phyloP scores from a whole-genome alignment of 1,140 invertebrate genomes.

The Plodia interpunctella region DNA sequence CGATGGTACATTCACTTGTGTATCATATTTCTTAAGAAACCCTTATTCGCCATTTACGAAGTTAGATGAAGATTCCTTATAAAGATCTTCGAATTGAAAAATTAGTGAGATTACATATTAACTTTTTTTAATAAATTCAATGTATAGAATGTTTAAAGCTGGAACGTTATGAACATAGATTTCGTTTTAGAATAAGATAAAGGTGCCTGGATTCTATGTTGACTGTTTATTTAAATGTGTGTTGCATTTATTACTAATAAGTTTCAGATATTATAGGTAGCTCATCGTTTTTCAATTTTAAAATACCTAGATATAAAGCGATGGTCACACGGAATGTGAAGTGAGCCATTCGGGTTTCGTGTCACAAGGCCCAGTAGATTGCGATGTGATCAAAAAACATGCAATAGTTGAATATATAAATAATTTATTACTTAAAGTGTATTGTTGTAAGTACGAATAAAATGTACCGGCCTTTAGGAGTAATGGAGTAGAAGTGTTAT shows the following conservation, averaged over 20 bases:
- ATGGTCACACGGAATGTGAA: background rate
- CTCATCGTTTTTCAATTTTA: slow-evolving; percentile 7
- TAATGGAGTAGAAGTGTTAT: slow-evolving; percentile 59
- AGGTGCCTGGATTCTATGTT: slow-evolving; percentile 33
- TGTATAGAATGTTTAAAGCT: slow-evolving; percentile 3
- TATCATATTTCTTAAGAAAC: slow-evolving; percentile 1
- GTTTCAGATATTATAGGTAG: slow-evolving; percentile 16
- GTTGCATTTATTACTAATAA: slow-evolving; percentile 31
- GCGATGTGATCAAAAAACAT: slow-evolving; percentile 50
- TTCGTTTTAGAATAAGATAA: slow-evolving; percentile 38
- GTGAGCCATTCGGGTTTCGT: background rate
- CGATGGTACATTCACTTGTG: background rate
- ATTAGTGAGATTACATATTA: slow-evolving; percentile 8
- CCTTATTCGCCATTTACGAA: background rate
- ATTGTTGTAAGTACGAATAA: slow-evolving; percentile 61
- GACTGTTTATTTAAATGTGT: slow-evolving; percentile 17
- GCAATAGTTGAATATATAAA: slow-evolving; percentile 66
- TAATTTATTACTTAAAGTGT: slow-evolving; percentile 69
- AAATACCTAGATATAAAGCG: background rate
- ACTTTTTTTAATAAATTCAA: background rate
- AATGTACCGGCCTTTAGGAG: slow-evolving; percentile 70
- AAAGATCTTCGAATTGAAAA: background rate
- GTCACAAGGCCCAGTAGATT: background rate
- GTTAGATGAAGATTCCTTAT: background rate
- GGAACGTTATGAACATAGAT: background rate